Evolutionary conservation across 1,140 invertebrate genomes (phyloP).

Genomic region (Drosophila sechellia): DNA sequence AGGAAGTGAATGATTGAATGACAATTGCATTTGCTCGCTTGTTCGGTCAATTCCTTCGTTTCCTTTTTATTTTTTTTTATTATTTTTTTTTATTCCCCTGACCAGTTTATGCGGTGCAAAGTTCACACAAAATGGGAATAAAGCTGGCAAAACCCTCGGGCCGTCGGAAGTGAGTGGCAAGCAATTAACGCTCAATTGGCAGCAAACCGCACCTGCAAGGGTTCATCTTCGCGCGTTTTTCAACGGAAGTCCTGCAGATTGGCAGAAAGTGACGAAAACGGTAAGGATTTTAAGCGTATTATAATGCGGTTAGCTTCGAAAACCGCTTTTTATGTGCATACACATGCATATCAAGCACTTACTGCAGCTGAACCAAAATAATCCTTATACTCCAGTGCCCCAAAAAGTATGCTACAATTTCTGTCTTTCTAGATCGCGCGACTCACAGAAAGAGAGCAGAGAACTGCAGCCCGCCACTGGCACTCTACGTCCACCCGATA

Average conservation of each 20-base stretch:
- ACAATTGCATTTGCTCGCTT: conserved; percentile 51
- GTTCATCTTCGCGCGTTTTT: background rate
- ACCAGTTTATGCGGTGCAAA: conserved; percentile 27
- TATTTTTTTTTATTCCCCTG: background rate
- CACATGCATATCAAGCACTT: no score
- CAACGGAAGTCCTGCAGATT: conserved; percentile 8
- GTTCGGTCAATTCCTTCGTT: conserved; percentile 16
- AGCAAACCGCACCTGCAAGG: conserved; percentile 15
- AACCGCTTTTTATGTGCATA: no score
- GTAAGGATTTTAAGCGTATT: background rate
- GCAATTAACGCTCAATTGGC: conserved; percentile 33
- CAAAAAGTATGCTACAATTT: no score
- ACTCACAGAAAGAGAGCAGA: no score
- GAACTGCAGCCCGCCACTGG: no score
- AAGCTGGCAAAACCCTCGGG: conserved; percentile 1
- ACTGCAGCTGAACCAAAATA: background rate
- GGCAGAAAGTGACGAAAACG: background rate
- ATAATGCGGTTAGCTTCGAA: no score
- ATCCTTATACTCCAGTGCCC: background rate
- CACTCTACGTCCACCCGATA: no score
- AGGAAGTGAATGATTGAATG: conserved; percentile 58
- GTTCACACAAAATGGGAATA: conserved; percentile 14
- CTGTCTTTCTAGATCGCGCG: no score
- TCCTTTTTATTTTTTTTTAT: background rate
- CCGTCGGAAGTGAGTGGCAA: conserved; percentile 24